phyloP scores from a whole-genome alignment of 2,797 vertebrate species.

The Peromyscus nudipes region DNA sequence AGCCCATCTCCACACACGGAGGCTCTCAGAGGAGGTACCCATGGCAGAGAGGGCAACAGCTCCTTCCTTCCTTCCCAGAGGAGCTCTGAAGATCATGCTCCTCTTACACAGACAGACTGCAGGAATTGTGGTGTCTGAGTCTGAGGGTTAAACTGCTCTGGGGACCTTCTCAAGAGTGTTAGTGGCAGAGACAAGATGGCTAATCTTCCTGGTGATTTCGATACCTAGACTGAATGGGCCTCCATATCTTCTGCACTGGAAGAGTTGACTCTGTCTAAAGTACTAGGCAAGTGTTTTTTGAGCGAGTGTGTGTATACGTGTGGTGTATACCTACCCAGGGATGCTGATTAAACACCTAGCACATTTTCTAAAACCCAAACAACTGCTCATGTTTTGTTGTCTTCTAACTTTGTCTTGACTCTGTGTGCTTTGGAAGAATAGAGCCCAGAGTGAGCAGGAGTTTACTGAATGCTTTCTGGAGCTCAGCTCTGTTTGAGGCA shows the following conservation, averaged over 20 bases:
- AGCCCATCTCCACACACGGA: conserved; percentile 64
- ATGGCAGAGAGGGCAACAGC: conserved; percentile 11
- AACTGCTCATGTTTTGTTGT: not conserved
- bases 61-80: conserved; percentile 16
- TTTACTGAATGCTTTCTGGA: not conserved
- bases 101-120: not conserved
- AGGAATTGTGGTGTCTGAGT: not conserved
- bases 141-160: not conserved
- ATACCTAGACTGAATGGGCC: not conserved
- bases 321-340: too few relatives aligned
- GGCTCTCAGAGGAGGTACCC: conserved; percentile 66
- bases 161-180: not conserved
- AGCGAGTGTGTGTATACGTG: accelerated
- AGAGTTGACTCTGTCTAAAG: not conserved
- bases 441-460: not conserved
- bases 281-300: not conserved
- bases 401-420: not conserved
- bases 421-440: not conserved
- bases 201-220: not conserved
- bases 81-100: not conserved
- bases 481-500: not conserved
- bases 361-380: conserved; percentile 7
- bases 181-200: not conserved
- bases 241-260: not conserved
- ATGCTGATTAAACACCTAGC: not conserved